Evolutionary conservation across 1,140 invertebrate genomes (phyloP), one percentile per base, ranked within the genome.

Genomic region (Pseudomyrmex sp.): DNA sequence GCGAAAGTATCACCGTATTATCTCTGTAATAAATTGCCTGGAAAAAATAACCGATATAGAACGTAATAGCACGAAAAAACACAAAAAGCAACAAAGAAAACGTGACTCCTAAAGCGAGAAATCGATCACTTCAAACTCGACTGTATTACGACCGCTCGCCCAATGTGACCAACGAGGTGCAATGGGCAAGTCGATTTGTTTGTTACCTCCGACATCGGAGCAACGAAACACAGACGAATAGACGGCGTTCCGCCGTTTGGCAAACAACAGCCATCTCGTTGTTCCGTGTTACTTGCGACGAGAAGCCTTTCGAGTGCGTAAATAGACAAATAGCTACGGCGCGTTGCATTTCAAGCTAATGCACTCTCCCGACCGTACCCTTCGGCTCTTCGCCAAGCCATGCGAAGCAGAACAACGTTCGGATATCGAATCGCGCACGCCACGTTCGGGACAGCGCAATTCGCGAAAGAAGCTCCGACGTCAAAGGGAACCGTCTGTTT

Each of bases 401-500:
- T 18, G 13, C 48, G 58, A n/a, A n/a, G 56, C 46, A 35, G 56
- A 23, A 44, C 23, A 5, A 18, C 18, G 74, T 76, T 26, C 62
- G 52, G 23, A 56, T 85, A 80, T 85, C 84, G 84, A 86, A 86
- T 72, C 77, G 79, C 75, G 69, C 46, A 54, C 52, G 73, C 56
- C 59, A 50, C 20, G 46, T 66, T 56, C 83, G 61, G 48, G 44
- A 56, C 75, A 9, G 85, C 68, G 48, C 35, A 50, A 83, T 74
- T 70, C 23, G 69, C 56, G 35, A 80, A 85, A 86, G 84, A 76
- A 79, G 84, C 61, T 46, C 56, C 56, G 85, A 83, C 76, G 84
- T 87, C 76, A 87, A 87, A 87, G 85, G 75, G 85, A 86, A 56
- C 58, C 80, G 65, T 76, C 65, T 86, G 85, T 90, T 87, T 69